Base-by-base conservation (phyloP, 2,797 vertebrate genomes). In the Eleutherodactylus coqui region DNA sequence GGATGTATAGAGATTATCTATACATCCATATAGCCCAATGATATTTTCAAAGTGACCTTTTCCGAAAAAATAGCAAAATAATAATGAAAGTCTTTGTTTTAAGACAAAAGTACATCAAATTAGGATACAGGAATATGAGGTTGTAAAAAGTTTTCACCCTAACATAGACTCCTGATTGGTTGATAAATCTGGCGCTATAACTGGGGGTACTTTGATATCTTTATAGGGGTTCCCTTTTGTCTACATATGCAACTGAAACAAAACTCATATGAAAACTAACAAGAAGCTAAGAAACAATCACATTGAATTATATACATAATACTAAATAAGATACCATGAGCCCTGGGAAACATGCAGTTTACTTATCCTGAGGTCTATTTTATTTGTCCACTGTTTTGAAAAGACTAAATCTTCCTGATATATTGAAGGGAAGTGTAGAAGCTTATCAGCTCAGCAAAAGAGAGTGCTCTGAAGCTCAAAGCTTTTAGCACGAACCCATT, bases 391-490 rank as follows among this genome's bases (percentile, higher is more conserved):
- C 19, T 53, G 10, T 60, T 82, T 70, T 70, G 53, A 34, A 51
- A 53, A 27, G 17, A 76, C 8, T 36, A 76, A 51, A 53, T 76
- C 75, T 49, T 36, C 41, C 16, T 19, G 21, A 16, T 75, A 51
- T 70, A 38, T 82, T 38, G n/a, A 32, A 27, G 43, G 19, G 34
- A 36, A 10, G 16, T n/a, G 11, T 1, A 11, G 36, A 70, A 70
- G 32, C 32, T 70, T 82, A n/a, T 82, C 21, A 34, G 45, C 34
- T 16, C 45, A 53, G 69, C 67, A 24, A 38, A 70, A n/a, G 60
- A 70, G 10, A 49, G 79, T n/a, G 13, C 43, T 21, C 27, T 41
- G 58, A 79, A 43, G 67, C 38, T 49, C 21, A 49, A 11, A 81
- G 32, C 32, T 53, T 55, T 70, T 19, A 51, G 32, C 32, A 21